These are phyloP conservation scores for Scaptomyza flava DNA, from an alignment of 2,888 invertebrate species.

Conservation along the genomic window DNA sequence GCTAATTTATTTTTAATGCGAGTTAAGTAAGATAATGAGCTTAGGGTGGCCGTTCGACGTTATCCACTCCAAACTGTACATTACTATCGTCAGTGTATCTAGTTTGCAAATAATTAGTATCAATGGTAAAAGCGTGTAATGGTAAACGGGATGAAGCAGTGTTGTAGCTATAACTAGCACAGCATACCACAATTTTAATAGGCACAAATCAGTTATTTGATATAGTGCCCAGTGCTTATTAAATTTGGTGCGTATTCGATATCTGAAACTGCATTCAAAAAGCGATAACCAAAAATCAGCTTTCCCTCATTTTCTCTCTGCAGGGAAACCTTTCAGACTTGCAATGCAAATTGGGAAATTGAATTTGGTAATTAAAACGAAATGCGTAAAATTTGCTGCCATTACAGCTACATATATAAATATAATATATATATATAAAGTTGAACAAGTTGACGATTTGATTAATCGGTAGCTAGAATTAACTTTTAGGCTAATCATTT, in stretches of 20 bases:
- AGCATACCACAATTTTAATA: neutral
- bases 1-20: slow-evolving; percentile 71
- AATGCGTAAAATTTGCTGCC: neutral
- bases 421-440: neutral
- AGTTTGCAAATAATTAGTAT: slow-evolving; percentile 41
- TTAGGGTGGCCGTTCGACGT: neutral
- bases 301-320: neutral
- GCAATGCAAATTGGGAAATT: neutral
- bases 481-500: too few relatives aligned
- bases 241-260: neutral
- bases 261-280: neutral
- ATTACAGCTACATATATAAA: too few relatives aligned
- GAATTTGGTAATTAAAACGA: neutral
- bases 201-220: neutral
- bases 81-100: neutral
- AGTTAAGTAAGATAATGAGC: slow-evolving; percentile 17
- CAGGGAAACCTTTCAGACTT: neutral
- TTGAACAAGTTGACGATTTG: neutral
- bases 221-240: neutral
- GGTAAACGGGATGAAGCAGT: neutral
- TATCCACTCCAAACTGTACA: neutral
- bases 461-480: neutral
- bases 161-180: neutral
- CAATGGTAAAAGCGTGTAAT: neutral
- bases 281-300: neutral